Percentiles rank a stretch among this genome's conserved stretches.
Conservation (phyloP, 2,113 vertebrate genomes). For the Echinops telfairi region DNA sequence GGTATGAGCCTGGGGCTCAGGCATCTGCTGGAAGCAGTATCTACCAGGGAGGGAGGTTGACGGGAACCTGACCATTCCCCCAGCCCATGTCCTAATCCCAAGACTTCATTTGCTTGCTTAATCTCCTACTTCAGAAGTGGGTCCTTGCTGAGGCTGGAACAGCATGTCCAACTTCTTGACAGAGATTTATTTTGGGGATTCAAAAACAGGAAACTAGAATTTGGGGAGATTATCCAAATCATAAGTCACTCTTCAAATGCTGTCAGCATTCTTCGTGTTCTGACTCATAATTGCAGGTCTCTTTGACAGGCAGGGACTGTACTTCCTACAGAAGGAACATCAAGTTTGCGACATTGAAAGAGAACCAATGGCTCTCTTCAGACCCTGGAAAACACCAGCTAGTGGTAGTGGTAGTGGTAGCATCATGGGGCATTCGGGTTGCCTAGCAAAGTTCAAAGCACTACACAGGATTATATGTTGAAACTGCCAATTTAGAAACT, state of each 20-base stretch:
- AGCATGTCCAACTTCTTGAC: background rate
- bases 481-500: conserved; percentile 7
- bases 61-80: no score
- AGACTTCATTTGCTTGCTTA: background rate
- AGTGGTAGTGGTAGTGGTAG: background rate
- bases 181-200: background rate
- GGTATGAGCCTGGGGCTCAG: background rate
- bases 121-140: background rate
- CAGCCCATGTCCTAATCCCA: background rate
- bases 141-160: background rate
- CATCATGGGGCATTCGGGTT: background rate
- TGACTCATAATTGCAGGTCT: background rate
- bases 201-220: conserved; percentile 1
- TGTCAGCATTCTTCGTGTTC: background rate
- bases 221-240: background rate
- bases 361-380: background rate
- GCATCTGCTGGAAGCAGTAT: background rate
- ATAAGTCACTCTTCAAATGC: conserved; percentile 3
- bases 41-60: background rate
- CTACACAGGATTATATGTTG: background rate
- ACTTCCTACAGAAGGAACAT: background rate
- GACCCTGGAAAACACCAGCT: background rate
- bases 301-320: background rate
- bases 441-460: background rate
- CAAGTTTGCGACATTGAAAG: background rate